These are phyloP conservation scores for Petrolisthes cinctipes DNA, from an alignment of 2,888 invertebrate genomes.

Conservation along the genomic window DNA sequence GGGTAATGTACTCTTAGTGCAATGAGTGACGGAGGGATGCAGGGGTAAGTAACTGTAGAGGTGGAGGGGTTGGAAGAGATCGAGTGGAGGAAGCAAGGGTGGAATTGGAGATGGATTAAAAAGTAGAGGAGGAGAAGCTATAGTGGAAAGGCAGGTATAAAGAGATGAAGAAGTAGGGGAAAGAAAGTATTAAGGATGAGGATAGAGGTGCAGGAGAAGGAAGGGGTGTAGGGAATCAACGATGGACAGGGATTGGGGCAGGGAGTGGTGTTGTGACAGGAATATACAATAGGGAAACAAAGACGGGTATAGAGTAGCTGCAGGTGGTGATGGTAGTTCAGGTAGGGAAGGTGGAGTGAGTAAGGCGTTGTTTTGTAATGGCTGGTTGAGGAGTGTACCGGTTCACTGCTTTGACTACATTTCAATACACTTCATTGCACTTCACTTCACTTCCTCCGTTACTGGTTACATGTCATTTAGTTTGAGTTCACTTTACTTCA, in stretches of 20 bases:
- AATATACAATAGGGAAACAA: too few relatives aligned
- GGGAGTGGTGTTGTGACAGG: not conserved
- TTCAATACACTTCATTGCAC: too few relatives aligned
- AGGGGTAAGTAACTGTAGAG: not conserved
- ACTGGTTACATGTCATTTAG: too few relatives aligned
- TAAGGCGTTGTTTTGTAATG: too few relatives aligned
- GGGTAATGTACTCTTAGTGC: not conserved
- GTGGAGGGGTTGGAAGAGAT: not conserved
- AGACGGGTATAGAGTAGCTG: not conserved
- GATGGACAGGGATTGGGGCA: not conserved
- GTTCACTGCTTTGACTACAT: too few relatives aligned
- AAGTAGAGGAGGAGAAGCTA: not conserved
- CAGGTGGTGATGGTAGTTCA: too few relatives aligned
- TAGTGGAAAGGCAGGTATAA: not conserved
- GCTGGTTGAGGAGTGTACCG: too few relatives aligned
- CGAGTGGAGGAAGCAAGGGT: not conserved
- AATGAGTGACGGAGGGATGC: not conserved
- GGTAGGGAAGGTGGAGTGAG: too few relatives aligned
- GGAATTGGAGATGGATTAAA: not conserved
- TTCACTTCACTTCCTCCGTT: too few relatives aligned
- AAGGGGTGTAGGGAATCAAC: not conserved
- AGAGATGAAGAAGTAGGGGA: not conserved
- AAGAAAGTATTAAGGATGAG: not conserved
- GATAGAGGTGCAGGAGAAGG: not conserved
- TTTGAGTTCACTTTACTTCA: too few relatives aligned